phyloP scores from a whole-genome alignment of 1,140 invertebrate genomes.

The Drosophila mayri region DNA sequence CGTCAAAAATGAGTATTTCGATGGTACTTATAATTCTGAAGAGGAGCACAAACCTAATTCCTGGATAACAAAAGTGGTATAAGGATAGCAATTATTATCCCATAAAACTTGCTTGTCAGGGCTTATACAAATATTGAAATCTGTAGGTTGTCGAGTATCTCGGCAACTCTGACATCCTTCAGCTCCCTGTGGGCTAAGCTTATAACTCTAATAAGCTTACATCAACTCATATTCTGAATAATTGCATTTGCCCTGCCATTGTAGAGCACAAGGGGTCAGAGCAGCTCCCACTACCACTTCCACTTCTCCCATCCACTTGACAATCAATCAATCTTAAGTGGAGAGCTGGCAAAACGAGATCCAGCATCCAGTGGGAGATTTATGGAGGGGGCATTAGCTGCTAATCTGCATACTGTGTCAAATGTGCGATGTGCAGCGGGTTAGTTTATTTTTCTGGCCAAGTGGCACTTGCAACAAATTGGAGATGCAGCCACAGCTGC shows the following conservation, averaged over 20 bases:
- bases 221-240: slow-evolving; percentile 49
- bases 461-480: slow-evolving; percentile 78
- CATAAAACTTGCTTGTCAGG: background rate
- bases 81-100: background rate
- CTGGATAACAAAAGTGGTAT: background rate
- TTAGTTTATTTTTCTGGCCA: slow-evolving; percentile 56
- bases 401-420: slow-evolving; percentile 82
- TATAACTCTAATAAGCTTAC: slow-evolving; percentile 53
- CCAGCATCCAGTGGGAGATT: slow-evolving; percentile 11
- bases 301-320: slow-evolving; percentile 49
- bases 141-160: slow-evolving; percentile 10
- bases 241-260: slow-evolving; percentile 40
- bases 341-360: slow-evolving; percentile 41
- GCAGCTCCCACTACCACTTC: slow-evolving; percentile 3
- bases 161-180: slow-evolving; percentile 14
- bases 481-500: slow-evolving; percentile 54
- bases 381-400: slow-evolving; percentile 58
- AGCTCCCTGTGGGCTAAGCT: slow-evolving; percentile 30
- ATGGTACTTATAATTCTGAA: background rate
- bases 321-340: slow-evolving; percentile 80
- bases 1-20: background rate
- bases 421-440: slow-evolving; percentile 53
- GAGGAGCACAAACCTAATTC: background rate
- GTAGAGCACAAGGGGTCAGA: slow-evolving; percentile 27
- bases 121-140: slow-evolving; percentile 14